Base-by-base conservation (phyloP, 2,797 vertebrate genomes). In the Falco cherrug region DNA sequence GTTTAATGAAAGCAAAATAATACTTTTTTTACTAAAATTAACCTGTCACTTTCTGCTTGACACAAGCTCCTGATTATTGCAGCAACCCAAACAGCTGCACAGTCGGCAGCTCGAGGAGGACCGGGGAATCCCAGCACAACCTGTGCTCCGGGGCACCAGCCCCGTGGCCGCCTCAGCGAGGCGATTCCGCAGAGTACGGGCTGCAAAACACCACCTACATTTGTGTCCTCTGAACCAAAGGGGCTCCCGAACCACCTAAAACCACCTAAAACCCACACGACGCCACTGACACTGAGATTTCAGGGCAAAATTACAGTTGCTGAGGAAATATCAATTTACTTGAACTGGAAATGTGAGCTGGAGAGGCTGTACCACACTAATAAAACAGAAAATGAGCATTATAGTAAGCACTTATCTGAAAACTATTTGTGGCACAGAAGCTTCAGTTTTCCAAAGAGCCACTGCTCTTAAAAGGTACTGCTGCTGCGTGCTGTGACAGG, bases 91-190 rank as follows among this genome's bases (percentile, higher is more conserved):
- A 77, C 0, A 4, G 13, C 31, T 39, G 80, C 63, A 67, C 28
- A 20, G 63, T 13, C 3, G 0, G 64, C 35, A 71, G 43, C 37
- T 76, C 0, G 0, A 2, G 6, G 57, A 56, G 33, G 10, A 16
- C 2, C 0, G 1, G 61, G 65, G 53, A 80, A 84, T 28, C 5
- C 43, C 74, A 70, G 63, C 59, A 50, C 8, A 35, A 33, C 3
- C 16, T 15, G 14, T 0, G 1, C 33, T 82, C 29, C 67, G 4
- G 1, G 67, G 56, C 0, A 0, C 31, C 48, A 39, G 17, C 51
- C 10, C 26, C 1, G 1, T 17, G 15, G 0, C 29, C 15, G 14
- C 37, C 78, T 67, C 51, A 54, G 35, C 57, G 35, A 79, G 17
- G 53, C 4, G 22, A 22, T 13, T 60, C 45, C 16, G 1, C 1